phyloP scores from a whole-genome alignment of 1,140 invertebrate genomes.

The Hormaphis cornu region DNA sequence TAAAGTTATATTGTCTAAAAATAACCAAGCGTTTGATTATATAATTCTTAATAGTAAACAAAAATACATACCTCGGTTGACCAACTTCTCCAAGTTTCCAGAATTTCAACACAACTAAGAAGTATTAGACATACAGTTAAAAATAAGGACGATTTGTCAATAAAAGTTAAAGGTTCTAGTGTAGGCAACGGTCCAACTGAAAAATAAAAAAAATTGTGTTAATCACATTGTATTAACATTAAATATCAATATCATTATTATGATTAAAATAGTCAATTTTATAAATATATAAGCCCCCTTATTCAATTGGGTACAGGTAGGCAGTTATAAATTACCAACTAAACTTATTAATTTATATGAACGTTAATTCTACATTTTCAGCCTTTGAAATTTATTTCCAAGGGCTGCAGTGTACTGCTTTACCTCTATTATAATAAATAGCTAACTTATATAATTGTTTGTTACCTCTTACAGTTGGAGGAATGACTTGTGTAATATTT shows the following conservation, averaged over 20 bases:
- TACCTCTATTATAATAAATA: too few species aligned
- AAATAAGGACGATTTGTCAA: slow-evolving; percentile 1
- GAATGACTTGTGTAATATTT: slow-evolving; percentile 13
- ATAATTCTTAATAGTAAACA: not conserved
- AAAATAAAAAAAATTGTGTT: not conserved
- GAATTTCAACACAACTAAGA: not conserved
- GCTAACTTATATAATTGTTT: not conserved
- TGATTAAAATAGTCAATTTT: too few species aligned
- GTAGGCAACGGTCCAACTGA: slow-evolving; percentile 25
- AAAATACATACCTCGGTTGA: not conserved
- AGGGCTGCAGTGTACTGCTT: too few species aligned
- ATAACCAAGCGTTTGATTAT: too few species aligned
- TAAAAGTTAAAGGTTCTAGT: slow-evolving; percentile 14
- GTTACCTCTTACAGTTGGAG: slow-evolving; percentile 21
- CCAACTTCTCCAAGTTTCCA: slow-evolving; percentile 10
- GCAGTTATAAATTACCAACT: too few species aligned
- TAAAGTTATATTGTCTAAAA: too few species aligned
- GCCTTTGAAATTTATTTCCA: too few species aligned
- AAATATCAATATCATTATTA: too few species aligned
- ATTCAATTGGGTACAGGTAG: too few species aligned
- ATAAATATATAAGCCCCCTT: too few species aligned
- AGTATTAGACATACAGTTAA: slow-evolving; percentile 8
- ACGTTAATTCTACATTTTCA: too few species aligned
- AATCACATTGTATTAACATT: not conserved
- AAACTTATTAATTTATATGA: too few species aligned